phyloP scores from a whole-genome alignment of 2,113 vertebrate genomes.

The Atlantisia rogersi region DNA sequence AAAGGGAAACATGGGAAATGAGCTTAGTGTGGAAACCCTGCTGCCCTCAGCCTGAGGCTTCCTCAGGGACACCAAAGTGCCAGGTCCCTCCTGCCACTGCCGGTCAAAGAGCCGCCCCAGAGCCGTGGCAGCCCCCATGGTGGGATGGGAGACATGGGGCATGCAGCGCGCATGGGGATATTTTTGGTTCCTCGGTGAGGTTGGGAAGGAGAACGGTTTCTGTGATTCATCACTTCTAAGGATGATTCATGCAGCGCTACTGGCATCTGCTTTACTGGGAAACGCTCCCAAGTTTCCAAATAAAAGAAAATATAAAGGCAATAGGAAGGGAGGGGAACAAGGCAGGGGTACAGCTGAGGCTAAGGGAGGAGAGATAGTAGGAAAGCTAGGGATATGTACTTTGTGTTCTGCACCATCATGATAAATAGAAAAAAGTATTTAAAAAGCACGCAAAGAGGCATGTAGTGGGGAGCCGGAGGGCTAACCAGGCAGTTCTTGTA shows the following conservation, averaged over 20 bases:
- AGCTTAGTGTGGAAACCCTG: neutral
- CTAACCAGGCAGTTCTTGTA: neutral
- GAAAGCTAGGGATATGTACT: neutral
- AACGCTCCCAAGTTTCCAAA: neutral
- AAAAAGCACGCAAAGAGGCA: neutral
- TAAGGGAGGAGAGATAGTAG: neutral
- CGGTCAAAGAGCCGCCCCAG: neutral
- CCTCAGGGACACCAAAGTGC: neutral
- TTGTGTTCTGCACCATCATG: neutral
- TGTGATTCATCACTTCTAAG: neutral
- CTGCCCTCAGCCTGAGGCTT: neutral
- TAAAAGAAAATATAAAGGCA: neutral
- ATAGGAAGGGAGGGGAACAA: neutral
- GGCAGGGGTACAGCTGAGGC: neutral
- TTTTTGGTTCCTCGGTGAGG: neutral
- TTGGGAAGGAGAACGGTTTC: neutral
- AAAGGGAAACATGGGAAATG: conserved; percentile 45
- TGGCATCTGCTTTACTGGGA: neutral
- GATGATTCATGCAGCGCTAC: neutral
- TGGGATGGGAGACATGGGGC: neutral
- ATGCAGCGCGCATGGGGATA: accelerated
- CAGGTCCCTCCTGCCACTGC: neutral
- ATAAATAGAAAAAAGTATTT: neutral
- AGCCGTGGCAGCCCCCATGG: accelerated
- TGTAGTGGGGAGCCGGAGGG: neutral